Evolutionary conservation across 2,888 invertebrate genomes (phyloP).

Genomic region (Entomobrya multifasciata): DNA sequence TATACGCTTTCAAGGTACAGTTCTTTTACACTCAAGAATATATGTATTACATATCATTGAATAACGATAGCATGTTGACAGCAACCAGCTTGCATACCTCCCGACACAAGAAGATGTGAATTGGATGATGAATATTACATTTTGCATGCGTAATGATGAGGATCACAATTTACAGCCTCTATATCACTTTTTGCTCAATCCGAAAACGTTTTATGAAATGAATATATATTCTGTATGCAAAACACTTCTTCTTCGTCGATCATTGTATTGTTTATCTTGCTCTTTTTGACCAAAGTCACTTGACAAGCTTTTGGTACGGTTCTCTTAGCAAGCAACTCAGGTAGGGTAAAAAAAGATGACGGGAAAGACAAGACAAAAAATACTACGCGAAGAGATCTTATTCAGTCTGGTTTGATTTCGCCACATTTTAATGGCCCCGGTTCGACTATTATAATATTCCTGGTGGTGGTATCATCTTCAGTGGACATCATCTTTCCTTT

Average conservation of each 20-base stretch:
- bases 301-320: constrained; percentile 68
- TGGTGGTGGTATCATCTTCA: too few relatives aligned
- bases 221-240: constrained; percentile 48
- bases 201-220: constrained; percentile 29
- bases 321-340: constrained; percentile 23
- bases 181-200: constrained; percentile 13
- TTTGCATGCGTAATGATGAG: constrained; percentile 42
- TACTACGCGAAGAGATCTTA: not conserved
- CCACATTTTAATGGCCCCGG: constrained; percentile 65
- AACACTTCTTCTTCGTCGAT: constrained; percentile 31
- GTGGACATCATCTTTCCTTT: too few relatives aligned
- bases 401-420: constrained; percentile 56
- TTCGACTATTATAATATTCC: constrained; percentile 37
- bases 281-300: constrained; percentile 51
- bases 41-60: too few relatives aligned
- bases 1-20: constrained; percentile 16
- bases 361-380: constrained; percentile 8
- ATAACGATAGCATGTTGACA: not conserved
- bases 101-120: constrained; percentile 48
- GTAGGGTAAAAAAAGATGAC: not conserved
- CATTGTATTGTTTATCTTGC: not conserved
- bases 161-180: constrained; percentile 17
- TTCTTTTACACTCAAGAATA: constrained; percentile 12
- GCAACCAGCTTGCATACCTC: constrained; percentile 51
- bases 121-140: constrained; percentile 29